Evolutionary conservation across 2,113 vertebrate genomes (phyloP).

Genomic region (Platanista minor): DNA sequence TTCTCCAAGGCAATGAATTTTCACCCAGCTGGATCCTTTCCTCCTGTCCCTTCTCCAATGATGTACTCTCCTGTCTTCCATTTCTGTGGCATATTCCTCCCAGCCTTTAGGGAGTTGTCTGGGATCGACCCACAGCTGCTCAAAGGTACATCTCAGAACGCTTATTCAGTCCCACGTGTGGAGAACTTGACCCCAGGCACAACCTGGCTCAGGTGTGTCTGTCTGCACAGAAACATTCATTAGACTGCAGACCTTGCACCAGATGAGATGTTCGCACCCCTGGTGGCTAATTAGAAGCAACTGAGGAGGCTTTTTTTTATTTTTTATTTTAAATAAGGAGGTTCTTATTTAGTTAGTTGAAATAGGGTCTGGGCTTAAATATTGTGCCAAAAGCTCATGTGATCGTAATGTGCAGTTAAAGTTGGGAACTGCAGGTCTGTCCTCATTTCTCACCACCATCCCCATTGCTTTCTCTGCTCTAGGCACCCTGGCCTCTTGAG

Average conservation of each 20-base stretch:
- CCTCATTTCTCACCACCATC: not conserved
- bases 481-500: rapidly evolving
- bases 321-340: not conserved
- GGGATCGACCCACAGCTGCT: not conserved
- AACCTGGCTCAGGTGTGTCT: not conserved
- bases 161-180: rapidly evolving
- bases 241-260: rapidly evolving
- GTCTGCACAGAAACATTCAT: rapidly evolving
- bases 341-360: not conserved
- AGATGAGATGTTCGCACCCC: not conserved
- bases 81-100: rapidly evolving
- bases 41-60: rapidly evolving
- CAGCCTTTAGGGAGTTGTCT: rapidly evolving
- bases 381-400: not conserved
- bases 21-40: not conserved
- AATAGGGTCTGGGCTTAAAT: not conserved
- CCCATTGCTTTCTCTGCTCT: not conserved
- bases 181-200: not conserved
- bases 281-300: not conserved
- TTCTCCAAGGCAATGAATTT: rapidly evolving
- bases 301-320: too few relatives aligned
- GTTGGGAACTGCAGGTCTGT: rapidly evolving
- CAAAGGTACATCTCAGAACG: rapidly evolving
- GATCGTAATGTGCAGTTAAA: rapidly evolving
- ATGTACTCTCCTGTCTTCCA: rapidly evolving